A percentile compares a stretch with the other conserved stretches of the same genome.
Evolutionary conservation across 2,113 vertebrate species (phyloP).

Genomic region (Cyprinodon variegatus): DNA sequence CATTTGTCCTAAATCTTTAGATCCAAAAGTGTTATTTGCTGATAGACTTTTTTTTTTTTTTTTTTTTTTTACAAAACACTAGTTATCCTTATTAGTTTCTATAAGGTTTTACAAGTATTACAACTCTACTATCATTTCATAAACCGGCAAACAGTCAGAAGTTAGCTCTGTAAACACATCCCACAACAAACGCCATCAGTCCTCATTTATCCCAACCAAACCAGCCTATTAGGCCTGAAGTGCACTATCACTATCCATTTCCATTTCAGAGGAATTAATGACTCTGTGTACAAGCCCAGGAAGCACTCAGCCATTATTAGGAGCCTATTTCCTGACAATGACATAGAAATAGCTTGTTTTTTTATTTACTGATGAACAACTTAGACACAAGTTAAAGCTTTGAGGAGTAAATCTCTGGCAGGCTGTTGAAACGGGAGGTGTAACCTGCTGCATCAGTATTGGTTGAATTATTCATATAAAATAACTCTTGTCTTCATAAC

Average conservation of each 20-base stretch:
- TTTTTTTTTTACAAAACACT: too few species aligned
- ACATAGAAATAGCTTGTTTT: conserved; percentile 22
- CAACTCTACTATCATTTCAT: neutral
- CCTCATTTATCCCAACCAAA: conserved; percentile 38
- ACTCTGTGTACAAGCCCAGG: conserved; percentile 34
- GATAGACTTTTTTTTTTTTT: neutral
- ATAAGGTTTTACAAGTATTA: neutral
- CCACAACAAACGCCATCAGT: neutral
- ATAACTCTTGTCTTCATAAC: neutral
- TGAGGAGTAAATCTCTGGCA: conserved; percentile 23
- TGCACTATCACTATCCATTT: conserved; percentile 54
- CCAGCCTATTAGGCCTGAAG: conserved; percentile 26
- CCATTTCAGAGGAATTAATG: conserved; percentile 56
- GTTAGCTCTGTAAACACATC: neutral
- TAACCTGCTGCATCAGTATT: neutral
- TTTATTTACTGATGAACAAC: conserved; percentile 19
- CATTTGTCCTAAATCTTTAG: neutral
- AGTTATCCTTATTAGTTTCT: neutral
- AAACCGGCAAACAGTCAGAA: neutral
- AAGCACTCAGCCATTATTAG: conserved; percentile 57
- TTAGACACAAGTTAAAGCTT: neutral
- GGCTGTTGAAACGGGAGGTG: neutral
- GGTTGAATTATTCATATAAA: neutral
- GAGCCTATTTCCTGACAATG: conserved; percentile 53
- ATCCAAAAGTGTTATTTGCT: neutral